Evolutionary conservation across 2,888 invertebrate genomes (phyloP).

Genomic region (Ashinkailepas kermadecensis): DNA sequence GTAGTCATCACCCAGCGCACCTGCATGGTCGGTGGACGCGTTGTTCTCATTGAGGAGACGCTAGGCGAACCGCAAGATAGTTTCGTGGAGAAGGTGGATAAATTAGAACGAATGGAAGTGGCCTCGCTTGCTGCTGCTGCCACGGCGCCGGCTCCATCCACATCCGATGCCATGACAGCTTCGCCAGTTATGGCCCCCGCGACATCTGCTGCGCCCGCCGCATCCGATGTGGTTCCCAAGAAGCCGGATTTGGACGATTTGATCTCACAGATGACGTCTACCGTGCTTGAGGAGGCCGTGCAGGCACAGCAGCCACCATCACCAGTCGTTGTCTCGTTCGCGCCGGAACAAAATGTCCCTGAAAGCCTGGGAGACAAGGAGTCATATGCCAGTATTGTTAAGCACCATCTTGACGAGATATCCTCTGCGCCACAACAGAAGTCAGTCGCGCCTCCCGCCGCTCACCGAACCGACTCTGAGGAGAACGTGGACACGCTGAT

Average conservation of each 20-base stretch:
- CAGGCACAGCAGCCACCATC: background rate
- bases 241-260: background rate
- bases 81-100: background rate
- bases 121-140: no score
- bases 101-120: background rate
- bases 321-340: background rate
- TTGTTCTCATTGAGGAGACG: background rate
- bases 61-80: background rate
- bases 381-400: background rate
- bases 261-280: conserved; percentile 1
- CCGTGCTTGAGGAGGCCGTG: background rate
- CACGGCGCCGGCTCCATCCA: no score
- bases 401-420: background rate
- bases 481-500: background rate
- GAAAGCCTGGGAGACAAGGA: background rate
- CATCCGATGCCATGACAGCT: no score
- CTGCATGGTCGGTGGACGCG: background rate
- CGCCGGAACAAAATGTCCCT: background rate
- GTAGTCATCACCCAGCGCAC: conserved; percentile 1
- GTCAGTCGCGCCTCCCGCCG: background rate
- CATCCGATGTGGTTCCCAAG: background rate
- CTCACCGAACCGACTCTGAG: background rate
- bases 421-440: no score
- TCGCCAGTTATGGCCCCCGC: background rate
- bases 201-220: background rate